Base-by-base conservation (phyloP, 2,888 invertebrate genomes). In the Agrilus mali region DNA sequence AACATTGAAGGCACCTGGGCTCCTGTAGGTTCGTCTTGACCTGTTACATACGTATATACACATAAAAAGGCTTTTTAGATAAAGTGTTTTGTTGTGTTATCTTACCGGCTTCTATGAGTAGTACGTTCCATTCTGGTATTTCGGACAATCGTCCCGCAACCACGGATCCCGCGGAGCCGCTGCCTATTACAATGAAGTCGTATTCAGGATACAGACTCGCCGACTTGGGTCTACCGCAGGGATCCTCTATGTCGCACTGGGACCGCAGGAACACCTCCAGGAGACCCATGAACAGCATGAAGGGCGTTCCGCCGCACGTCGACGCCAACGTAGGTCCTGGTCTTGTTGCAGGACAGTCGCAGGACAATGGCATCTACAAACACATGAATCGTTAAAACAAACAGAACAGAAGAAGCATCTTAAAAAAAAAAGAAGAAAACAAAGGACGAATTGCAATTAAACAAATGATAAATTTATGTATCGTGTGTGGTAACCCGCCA, bases 1-100 rank as follows among this genome's bases (percentile, higher is more conserved):
- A 88, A 88, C 80, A 90, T 86, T 3, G 89, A 87, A 0, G 92
- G 92, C 39, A 90, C 86, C 61, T 89, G 88, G 1, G 87, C 81
- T 1, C 88, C 88, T 0, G 88, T 86, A 0, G 89, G 87, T 62
- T 90, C 89, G 60, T 90, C 87, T 46, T 82, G 75, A 17, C 89
- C 82, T 82, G 55, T 4, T 38, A 35, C 20, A 42, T 17, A 47
- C 2, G n/a, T n/a, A n/a, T n/a, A n/a, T n/a, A n/a, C n/a, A n/a
- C n/a, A n/a, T n/a, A n/a, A n/a, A n/a, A n/a, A n/a, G n/a, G n/a
- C n/a, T n/a, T n/a, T n/a, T n/a, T n/a, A 16, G 16, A 35, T 12
- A 35, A 10, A n/a, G 4, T 16, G 8, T 12, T 35, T 12, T 5
- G 12, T 1, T 2, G 10, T 16, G 3, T 16, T 3, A 10, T 35